Evolutionary conservation across 2,888 invertebrate genomes (phyloP).

Genomic region (Agrotis segetum): DNA sequence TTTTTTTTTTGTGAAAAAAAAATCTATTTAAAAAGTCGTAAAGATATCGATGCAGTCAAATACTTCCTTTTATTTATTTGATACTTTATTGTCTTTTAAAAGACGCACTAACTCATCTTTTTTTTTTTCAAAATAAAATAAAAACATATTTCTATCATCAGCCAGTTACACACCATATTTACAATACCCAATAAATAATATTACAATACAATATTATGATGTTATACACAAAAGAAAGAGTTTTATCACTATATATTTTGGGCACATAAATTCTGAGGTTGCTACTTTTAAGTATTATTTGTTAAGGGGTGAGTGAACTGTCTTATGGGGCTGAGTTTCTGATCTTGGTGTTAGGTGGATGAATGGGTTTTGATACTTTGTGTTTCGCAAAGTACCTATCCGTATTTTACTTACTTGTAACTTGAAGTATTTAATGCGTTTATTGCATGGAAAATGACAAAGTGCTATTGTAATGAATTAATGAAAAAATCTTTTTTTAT

Average conservation of each 20-base stretch:
- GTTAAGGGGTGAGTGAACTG: constrained; percentile 78
- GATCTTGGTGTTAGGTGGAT: constrained; percentile 43
- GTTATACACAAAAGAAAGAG: constrained; percentile 75
- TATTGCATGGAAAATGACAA: too few relatives aligned
- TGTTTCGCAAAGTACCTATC: neutral
- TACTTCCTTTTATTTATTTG: neutral
- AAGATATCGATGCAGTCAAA: neutral
- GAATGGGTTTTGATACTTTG: constrained; percentile 69
- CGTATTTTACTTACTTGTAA: too few relatives aligned
- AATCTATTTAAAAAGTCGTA: neutral
- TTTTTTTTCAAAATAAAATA: constrained; percentile 32
- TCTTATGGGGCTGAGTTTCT: constrained; percentile 56
- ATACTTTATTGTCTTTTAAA: constrained; percentile 40
- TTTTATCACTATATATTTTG: constrained; percentile 84
- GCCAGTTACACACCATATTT: constrained; percentile 45
- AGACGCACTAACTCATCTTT: neutral
- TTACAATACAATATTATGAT: constrained; percentile 88
- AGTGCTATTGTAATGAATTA: too few relatives aligned
- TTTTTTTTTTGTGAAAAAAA: too few relatives aligned
- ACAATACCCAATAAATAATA: constrained; percentile 81
- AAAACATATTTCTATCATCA: constrained; percentile 11
- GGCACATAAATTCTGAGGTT: constrained; percentile 81
- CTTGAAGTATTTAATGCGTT: too few relatives aligned
- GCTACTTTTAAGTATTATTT: constrained; percentile 74
- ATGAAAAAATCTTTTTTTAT: too few relatives aligned